These are phyloP conservation scores for Brachycybe producta DNA, from an alignment of 2,888 invertebrate genomes.

Conservation along the genomic window DNA sequence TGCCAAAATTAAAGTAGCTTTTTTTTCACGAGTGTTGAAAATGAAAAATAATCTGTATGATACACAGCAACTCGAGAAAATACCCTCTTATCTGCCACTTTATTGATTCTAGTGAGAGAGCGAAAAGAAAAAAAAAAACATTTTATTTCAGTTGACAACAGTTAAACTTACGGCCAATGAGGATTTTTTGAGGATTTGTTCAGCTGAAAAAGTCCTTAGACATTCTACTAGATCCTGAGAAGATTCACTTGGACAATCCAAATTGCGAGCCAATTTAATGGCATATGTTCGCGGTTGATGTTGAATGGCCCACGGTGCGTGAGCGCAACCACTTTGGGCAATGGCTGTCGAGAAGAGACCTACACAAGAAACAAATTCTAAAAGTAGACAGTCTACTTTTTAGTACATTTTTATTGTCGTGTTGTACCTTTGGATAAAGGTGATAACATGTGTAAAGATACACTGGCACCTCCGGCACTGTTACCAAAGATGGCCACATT, in stretches of 20 bases:
- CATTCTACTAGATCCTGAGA: slow-evolving; percentile 28
- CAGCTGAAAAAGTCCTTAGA: slow-evolving; percentile 27
- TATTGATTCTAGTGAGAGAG: no score
- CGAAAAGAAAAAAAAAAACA: no score
- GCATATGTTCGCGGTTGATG: slow-evolving; percentile 30
- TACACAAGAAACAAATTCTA: slow-evolving; percentile 14
- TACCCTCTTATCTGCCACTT: no score
- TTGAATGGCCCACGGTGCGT: slow-evolving; percentile 40
- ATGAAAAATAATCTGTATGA: no score
- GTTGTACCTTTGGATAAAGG: slow-evolving; percentile 27
- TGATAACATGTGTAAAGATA: slow-evolving; percentile 33
- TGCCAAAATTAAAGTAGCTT: no score
- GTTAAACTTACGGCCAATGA: slow-evolving; percentile 14
- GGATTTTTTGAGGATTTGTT: slow-evolving; percentile 25
- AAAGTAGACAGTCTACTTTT: not conserved
- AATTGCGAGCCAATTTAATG: slow-evolving; percentile 26
- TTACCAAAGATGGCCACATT: slow-evolving; percentile 43
- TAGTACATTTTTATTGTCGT: not conserved
- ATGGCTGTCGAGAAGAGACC: slow-evolving; percentile 41
- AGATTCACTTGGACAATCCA: slow-evolving; percentile 27
- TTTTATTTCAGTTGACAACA: no score
- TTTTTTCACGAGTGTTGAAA: no score
- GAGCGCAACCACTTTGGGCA: slow-evolving; percentile 41
- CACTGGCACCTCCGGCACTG: slow-evolving; percentile 41
- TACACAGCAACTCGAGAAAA: no score